These are phyloP conservation scores for Lasioglossum pauxillum DNA, from an alignment of 2,888 invertebrate genomes.

Conservation along the genomic window DNA sequence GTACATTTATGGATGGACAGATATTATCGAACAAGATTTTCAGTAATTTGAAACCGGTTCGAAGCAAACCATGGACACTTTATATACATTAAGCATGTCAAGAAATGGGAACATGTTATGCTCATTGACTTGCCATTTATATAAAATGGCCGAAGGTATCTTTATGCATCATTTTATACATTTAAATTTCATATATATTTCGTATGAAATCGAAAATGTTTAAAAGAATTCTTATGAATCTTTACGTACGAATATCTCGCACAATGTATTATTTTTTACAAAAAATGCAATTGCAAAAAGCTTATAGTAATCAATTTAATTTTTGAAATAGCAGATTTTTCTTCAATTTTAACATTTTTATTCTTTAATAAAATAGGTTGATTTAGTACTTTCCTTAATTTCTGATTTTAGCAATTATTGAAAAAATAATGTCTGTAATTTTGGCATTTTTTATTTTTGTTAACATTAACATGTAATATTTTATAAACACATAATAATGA, in stretches of 20 bases:
- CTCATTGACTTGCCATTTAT: not conserved
- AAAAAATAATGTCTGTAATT: not conserved
- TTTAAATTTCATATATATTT: not conserved
- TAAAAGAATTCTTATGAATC: not conserved
- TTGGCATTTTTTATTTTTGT: no score
- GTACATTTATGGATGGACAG: constrained; percentile 6
- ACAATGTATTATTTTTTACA: not conserved
- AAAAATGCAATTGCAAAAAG: not conserved
- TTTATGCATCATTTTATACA: not conserved
- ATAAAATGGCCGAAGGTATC: not conserved
- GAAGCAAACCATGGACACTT: constrained; percentile 25
- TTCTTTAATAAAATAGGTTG: not conserved
- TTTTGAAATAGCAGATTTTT: not conserved
- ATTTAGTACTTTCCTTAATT: not conserved
- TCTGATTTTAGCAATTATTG: not conserved
- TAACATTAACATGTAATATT: no score
- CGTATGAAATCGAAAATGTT: not conserved
- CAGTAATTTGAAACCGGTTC: constrained; percentile 29
- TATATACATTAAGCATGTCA: constrained; percentile 8
- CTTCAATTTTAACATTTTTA: not conserved
- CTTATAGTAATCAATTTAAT: not conserved
- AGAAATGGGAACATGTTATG: not conserved
- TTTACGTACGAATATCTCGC: not conserved
- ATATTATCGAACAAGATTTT: constrained; percentile 20
- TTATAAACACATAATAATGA: no score